These are phyloP conservation scores for Pissodes strobi DNA, from an alignment of 1,140 invertebrate species.

Conservation along the genomic window DNA sequence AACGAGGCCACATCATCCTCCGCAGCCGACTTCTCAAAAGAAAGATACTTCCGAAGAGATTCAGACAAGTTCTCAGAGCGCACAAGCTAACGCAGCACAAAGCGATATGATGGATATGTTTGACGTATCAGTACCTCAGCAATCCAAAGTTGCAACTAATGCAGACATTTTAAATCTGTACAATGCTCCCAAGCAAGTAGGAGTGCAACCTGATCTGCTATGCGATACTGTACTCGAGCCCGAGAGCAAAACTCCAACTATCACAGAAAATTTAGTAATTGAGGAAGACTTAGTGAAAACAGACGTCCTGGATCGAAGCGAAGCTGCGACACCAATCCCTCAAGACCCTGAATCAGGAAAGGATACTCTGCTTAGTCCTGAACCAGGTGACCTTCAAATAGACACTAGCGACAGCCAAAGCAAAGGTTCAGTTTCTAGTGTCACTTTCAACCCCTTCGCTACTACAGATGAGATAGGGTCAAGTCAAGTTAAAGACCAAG, in stretches of 20 bases:
- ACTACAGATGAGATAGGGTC: conserved; percentile 56
- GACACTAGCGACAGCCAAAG: conserved; percentile 55
- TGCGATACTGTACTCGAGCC: conserved; percentile 47
- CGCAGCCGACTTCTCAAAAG: background rate
- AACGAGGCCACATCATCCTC: conserved; percentile 13
- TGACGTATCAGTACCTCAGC: conserved; percentile 48
- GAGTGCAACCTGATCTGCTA: conserved; percentile 51
- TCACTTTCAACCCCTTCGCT: conserved; percentile 59
- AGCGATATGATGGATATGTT: conserved; percentile 58
- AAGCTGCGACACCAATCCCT: conserved; percentile 11
- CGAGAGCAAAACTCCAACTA: conserved; percentile 29
- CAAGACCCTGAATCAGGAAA: conserved; percentile 13
- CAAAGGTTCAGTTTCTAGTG: conserved; percentile 53
- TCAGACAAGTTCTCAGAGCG: background rate
- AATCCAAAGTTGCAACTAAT: conserved; percentile 59
- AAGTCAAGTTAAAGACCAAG: conserved; percentile 16
- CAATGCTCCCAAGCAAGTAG: conserved; percentile 59
- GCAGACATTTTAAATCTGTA: conserved; percentile 71
- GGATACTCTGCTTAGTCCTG: conserved; percentile 47
- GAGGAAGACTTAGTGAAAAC: conserved; percentile 3
- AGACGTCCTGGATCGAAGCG: conserved; percentile 3
- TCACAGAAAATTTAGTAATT: conserved; percentile 20
- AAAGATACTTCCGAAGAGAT: too few species aligned
- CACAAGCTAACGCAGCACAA: conserved; percentile 25
- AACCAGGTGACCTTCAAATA: conserved; percentile 50